Conservation (phyloP, 1,140 invertebrate genomes). For the Brachionus calyciflorus region DNA sequence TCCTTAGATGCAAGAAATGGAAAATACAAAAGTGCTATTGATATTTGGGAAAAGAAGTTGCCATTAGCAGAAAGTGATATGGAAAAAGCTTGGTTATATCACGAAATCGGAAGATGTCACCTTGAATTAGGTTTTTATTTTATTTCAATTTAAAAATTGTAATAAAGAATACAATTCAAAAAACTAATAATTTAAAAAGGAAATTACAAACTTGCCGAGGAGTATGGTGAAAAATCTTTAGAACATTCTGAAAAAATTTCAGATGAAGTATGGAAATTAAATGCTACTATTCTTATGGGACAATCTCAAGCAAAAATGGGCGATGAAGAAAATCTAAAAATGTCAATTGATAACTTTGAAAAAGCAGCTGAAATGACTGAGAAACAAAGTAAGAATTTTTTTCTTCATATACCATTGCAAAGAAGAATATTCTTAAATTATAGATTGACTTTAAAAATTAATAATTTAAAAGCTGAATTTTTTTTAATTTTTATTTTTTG, state of each 20-base stretch:
- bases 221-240: slow-evolving; percentile 59
- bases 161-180: neutral
- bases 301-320: slow-evolving; percentile 49
- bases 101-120: slow-evolving; percentile 61
- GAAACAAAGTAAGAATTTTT: slow-evolving; percentile 48
- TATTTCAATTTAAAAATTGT: slow-evolving; percentile 30
- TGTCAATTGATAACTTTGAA: slow-evolving; percentile 35
- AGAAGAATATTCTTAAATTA: too few species aligned
- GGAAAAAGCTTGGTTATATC: slow-evolving; percentile 60
- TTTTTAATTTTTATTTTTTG: neutral
- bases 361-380: slow-evolving; percentile 53
- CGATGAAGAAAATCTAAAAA: slow-evolving; percentile 13
- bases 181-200: neutral
- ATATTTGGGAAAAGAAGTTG: slow-evolving; percentile 55
- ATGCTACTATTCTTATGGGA: slow-evolving; percentile 58
- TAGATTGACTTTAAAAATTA: neutral
- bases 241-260: slow-evolving; percentile 55
- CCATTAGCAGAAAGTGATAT: slow-evolving; percentile 53
- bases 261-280: slow-evolving; percentile 58
- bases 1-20: slow-evolving; percentile 58
- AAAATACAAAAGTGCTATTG: slow-evolving; percentile 57
- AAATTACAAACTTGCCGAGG: slow-evolving; percentile 51
- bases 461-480: neutral
- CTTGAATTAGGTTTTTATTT: slow-evolving; percentile 53
- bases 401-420: neutral